phyloP scores from a whole-genome alignment of 2,113 vertebrate species.

The Ranitomeya imitator region DNA sequence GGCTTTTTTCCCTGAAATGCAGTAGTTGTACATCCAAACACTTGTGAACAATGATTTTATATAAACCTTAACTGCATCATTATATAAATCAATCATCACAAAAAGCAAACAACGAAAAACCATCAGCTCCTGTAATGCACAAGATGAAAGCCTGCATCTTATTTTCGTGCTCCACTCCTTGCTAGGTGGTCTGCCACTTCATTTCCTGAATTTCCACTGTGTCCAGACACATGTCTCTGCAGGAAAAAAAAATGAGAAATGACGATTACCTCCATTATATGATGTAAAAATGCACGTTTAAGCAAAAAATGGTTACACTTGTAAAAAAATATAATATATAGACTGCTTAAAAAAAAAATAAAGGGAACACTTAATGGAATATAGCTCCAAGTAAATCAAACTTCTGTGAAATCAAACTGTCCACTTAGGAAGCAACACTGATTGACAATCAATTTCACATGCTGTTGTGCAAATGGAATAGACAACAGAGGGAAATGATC shows the following conservation, averaged over 20 bases:
- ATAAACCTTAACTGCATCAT: neutral
- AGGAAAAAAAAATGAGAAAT: neutral
- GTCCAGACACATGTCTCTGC: conserved; percentile 90
- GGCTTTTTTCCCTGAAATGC: neutral
- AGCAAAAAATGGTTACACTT: neutral
- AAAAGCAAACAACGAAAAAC: neutral
- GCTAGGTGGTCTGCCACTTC: conserved; percentile 91
- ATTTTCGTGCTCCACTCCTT: conserved; percentile 80
- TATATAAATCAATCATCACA: neutral
- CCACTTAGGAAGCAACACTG: too few relatives aligned
- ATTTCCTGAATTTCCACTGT: conserved; percentile 86
- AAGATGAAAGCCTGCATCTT: neutral
- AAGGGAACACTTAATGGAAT: too few relatives aligned
- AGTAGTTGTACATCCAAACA: neutral
- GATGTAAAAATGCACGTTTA: too few relatives aligned
- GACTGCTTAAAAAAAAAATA: too few relatives aligned
- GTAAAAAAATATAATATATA: too few relatives aligned
- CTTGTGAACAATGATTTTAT: neutral
- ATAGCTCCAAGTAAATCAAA: too few relatives aligned
- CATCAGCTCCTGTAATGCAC: neutral
- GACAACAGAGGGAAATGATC: too few relatives aligned
- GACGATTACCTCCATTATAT: neutral
- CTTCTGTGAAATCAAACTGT: too few relatives aligned
- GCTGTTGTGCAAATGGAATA: too few relatives aligned
- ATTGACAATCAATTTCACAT: too few relatives aligned